A percentile compares a stretch with the other conserved stretches of the same genome.
phyloP scores from a whole-genome alignment of 2,888 invertebrate species.

The Eupeodes luniger region DNA sequence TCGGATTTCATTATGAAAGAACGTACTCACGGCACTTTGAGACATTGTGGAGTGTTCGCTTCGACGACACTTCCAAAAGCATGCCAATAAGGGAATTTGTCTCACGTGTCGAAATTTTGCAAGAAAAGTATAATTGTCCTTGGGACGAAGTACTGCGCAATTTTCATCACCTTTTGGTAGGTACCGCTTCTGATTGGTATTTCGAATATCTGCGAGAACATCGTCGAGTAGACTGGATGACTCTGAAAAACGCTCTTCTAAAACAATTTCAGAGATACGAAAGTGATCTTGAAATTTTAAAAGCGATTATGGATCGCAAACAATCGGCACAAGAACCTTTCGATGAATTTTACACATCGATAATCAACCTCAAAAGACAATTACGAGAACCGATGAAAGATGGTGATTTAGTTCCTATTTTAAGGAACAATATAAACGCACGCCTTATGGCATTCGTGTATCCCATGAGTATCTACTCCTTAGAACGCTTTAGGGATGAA shows the following conservation, averaged over 20 bases:
- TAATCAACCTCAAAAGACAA: neutral
- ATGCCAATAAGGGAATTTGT: neutral
- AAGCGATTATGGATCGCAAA: conserved; percentile 17
- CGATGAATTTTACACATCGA: neutral
- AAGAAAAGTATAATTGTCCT: neutral
- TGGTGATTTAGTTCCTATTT: neutral
- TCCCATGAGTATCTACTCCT: conserved; percentile 20
- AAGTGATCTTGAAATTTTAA: conserved; percentile 7
- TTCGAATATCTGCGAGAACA: neutral
- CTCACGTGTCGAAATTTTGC: neutral
- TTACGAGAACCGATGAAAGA: neutral
- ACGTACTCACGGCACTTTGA: too few species aligned
- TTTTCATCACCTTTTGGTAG: neutral
- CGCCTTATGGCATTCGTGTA: neutral
- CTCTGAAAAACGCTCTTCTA: conserved; percentile 7
- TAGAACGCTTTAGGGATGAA: conserved; percentile 33
- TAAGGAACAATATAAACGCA: neutral
- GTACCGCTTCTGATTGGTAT: neutral
- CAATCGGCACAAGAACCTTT: neutral
- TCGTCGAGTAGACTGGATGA: conserved; percentile 6
- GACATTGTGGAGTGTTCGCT: neutral
- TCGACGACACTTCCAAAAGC: neutral
- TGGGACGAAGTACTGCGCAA: neutral
- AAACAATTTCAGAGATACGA: conserved; percentile 18
- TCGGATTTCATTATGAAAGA: neutral